Conservation (phyloP, 2,113 vertebrate species). For the Lycaon pictus region DNA sequence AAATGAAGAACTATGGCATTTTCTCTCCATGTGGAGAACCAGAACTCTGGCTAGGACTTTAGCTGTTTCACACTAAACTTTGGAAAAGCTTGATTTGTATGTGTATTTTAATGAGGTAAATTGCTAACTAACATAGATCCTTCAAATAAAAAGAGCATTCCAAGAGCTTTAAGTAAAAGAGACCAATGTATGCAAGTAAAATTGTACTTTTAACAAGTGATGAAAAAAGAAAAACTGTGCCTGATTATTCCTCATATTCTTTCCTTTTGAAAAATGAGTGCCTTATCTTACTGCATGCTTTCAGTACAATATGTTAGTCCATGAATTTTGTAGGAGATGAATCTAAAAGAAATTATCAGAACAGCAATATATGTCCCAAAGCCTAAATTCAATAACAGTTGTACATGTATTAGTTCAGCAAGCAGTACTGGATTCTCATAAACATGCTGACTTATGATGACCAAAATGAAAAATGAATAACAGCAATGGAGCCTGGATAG, state of each 20-base stretch:
- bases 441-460: conserved; percentile 70
- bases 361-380: not conserved
- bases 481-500: conserved; percentile 58
- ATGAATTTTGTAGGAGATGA: conserved; percentile 64
- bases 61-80: not conserved
- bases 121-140: not conserved
- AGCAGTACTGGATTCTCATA: conserved; percentile 69
- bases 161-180: not conserved
- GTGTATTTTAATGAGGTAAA: not conserved
- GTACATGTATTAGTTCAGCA: conserved; percentile 13
- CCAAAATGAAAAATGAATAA: conserved; percentile 78
- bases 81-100: not conserved
- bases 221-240: not conserved
- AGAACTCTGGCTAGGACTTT: not conserved
- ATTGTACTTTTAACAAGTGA: not conserved
- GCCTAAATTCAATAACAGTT: conserved; percentile 59
- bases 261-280: conserved; percentile 48
- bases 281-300: not conserved
- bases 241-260: not conserved
- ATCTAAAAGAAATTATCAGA: conserved; percentile 11
- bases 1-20: not conserved
- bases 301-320: conserved; percentile 64
- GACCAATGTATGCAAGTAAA: not conserved
- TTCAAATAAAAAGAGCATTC: not conserved
- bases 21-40: not conserved